Conservation (phyloP, 2,797 vertebrate genomes). For the Thripadectes ignobilis region DNA sequence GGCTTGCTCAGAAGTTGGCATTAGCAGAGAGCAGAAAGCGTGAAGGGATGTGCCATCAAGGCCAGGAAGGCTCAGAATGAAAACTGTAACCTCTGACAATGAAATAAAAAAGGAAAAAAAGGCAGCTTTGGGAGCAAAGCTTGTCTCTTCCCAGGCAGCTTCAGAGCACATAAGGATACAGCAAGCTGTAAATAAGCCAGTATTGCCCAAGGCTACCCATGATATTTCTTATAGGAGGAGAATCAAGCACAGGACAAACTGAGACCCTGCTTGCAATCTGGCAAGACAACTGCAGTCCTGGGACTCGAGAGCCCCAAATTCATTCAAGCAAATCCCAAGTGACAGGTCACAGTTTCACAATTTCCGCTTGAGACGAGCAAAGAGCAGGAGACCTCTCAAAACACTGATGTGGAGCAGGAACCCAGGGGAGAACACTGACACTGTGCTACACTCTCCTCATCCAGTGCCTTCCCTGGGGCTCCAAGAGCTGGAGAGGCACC, state of each 20-base stretch:
- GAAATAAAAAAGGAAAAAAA: accelerated
- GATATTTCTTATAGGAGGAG: neutral
- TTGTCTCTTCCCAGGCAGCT: neutral
- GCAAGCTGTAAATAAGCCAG: neutral
- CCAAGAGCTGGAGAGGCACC: neutral
- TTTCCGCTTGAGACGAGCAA: neutral
- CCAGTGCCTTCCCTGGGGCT: neutral
- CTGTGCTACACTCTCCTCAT: too few relatives aligned
- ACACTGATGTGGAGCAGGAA: neutral
- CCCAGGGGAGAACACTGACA: neutral
- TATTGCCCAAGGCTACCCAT: neutral
- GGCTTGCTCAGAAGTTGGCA: neutral
- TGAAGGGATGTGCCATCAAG: neutral
- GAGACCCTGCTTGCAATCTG: neutral
- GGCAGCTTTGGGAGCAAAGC: neutral
- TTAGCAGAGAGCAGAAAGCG: neutral
- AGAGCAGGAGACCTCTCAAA: accelerated
- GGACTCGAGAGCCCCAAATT: neutral
- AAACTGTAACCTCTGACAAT: neutral
- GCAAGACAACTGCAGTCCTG: neutral
- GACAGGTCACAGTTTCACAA: neutral
- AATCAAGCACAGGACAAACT: neutral
- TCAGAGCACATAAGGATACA: neutral
- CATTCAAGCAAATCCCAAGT: neutral
- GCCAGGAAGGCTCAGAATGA: neutral